phyloP scores from a whole-genome alignment of 2,113 vertebrate genomes.

The Triplophysa dalaica region DNA sequence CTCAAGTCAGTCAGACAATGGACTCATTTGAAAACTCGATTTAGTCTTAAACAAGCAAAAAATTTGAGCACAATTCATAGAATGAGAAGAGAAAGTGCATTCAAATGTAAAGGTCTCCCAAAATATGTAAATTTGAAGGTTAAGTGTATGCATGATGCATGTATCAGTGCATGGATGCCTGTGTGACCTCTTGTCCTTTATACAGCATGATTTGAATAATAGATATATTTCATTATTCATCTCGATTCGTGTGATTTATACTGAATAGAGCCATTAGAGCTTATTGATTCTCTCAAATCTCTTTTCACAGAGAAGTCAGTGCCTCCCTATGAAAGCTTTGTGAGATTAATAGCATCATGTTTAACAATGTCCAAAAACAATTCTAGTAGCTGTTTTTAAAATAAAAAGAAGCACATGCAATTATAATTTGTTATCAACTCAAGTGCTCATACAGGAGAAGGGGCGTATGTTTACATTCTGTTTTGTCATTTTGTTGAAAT shows the following conservation, averaged over 20 bases:
- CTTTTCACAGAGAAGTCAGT: background rate
- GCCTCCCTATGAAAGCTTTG: background rate
- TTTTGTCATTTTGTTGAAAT: too few relatives aligned
- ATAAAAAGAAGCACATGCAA: too few relatives aligned
- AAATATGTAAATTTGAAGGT: conserved; percentile 36
- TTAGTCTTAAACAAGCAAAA: conserved; percentile 1
- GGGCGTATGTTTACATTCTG: too few relatives aligned
- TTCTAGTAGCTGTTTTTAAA: too few relatives aligned
- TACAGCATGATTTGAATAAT: conserved; percentile 3
- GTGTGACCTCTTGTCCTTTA: conserved; percentile 35
- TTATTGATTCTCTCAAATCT: conserved; percentile 31
- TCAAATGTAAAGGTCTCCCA: conserved; percentile 42
- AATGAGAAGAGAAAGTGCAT: conserved; percentile 34
- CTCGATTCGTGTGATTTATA: conserved; percentile 5
- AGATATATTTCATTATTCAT: conserved; percentile 29
- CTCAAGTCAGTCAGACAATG: background rate
- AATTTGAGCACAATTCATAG: conserved; percentile 18
- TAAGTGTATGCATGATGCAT: conserved; percentile 26
- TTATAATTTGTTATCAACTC: too few relatives aligned
- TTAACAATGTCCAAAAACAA: background rate
- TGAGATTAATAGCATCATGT: background rate
- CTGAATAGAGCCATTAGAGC: conserved; percentile 15
- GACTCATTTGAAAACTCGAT: conserved; percentile 14
- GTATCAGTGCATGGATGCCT: background rate
- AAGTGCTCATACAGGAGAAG: background rate